Percentiles rank a stretch among this genome's conserved stretches.
Evolutionary conservation across 2,888 invertebrate species (phyloP).

Genomic region (Meiosimyza platycephala): DNA sequence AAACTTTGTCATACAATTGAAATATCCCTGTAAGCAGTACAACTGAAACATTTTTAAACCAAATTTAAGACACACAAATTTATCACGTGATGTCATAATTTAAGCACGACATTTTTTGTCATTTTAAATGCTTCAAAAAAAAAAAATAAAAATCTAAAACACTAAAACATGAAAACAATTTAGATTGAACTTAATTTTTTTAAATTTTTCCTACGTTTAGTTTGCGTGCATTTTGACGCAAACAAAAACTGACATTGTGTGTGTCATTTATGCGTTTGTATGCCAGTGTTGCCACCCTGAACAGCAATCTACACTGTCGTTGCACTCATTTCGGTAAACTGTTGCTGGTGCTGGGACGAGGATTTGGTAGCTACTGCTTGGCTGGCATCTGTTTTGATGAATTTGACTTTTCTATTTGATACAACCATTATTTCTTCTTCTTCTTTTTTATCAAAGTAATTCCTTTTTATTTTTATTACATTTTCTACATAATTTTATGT

Average conservation of each 20-base stretch:
- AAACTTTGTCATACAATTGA: too few species aligned
- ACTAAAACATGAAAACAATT: background rate
- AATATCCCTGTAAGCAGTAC: too few species aligned
- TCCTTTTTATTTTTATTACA: too few species aligned
- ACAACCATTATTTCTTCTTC: too few species aligned
- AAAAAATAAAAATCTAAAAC: background rate
- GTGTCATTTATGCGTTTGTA: background rate
- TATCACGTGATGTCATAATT: background rate
- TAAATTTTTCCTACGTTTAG: too few species aligned
- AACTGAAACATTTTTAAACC: too few species aligned
- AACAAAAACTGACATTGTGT: slow-evolving; percentile 26
- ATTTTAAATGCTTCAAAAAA: background rate
- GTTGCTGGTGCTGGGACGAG: background rate
- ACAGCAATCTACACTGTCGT: background rate
- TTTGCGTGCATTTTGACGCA: slow-evolving; percentile 15
- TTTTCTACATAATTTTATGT: slow-evolving; percentile 11
- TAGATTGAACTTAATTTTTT: slow-evolving; percentile 2
- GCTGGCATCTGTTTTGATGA: slow-evolving; percentile 21
- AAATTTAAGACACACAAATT: too few species aligned
- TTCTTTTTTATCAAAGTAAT: too few species aligned
- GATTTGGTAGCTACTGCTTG: background rate
- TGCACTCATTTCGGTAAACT: background rate
- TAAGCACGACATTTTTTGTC: background rate
- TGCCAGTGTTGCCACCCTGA: slow-evolving; percentile 19
- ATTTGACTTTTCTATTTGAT: slow-evolving; percentile 9